phyloP scores from a whole-genome alignment of 2,797 vertebrate genomes.

The Mareca strepera region DNA sequence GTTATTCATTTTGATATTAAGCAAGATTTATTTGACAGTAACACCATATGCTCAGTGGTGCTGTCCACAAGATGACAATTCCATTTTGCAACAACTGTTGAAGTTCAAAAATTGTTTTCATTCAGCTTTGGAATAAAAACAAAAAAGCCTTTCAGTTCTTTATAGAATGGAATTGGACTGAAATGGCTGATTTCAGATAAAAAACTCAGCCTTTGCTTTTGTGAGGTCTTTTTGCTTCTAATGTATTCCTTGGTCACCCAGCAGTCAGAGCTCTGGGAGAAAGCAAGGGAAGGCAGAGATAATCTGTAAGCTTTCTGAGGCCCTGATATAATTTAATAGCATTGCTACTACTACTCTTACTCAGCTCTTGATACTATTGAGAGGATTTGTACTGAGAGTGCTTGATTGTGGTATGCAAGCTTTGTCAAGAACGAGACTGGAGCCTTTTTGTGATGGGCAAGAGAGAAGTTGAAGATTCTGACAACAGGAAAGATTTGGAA shows the following conservation, averaged over 20 bases:
- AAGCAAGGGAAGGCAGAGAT: neutral
- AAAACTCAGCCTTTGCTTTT: conserved; percentile 8
- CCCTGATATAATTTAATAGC: neutral
- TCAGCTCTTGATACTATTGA: neutral
- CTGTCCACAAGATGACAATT: conserved; percentile 66
- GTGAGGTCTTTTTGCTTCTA: neutral
- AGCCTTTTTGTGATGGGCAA: neutral
- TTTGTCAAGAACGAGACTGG: neutral
- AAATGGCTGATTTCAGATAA: conserved; percentile 45
- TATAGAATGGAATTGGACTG: neutral
- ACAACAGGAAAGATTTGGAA: neutral
- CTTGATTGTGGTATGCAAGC: neutral
- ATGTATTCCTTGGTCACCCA: neutral
- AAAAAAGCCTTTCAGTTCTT: conserved; percentile 59
- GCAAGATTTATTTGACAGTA: conserved; percentile 64
- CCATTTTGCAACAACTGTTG: conserved; percentile 59
- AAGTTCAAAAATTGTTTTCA: conserved; percentile 65
- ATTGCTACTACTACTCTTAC: neutral
- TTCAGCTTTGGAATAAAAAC: conserved; percentile 54
- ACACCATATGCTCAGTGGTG: conserved; percentile 58
- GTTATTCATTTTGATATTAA: conserved; percentile 59
- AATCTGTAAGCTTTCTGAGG: neutral
- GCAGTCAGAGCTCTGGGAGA: neutral
- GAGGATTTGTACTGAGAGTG: neutral
- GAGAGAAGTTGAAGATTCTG: neutral